phyloP scores from a whole-genome alignment of 1,140 invertebrate species.

The Caenorhabditis remanei region DNA sequence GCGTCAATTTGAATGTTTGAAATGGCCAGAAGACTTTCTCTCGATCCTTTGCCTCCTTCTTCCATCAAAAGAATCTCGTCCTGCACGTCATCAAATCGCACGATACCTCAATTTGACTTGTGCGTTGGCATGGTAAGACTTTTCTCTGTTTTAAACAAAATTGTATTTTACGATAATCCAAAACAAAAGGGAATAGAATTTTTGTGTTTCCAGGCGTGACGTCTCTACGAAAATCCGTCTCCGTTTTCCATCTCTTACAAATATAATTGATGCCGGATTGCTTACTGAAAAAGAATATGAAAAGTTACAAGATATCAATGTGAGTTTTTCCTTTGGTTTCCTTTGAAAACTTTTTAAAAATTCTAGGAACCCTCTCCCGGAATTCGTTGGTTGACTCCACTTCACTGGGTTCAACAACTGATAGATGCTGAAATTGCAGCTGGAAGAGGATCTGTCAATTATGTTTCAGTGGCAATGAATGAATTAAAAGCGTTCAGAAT shows the following conservation, averaged over 20 bases:
- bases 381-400: slow-evolving; percentile 61
- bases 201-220: slow-evolving; percentile 52
- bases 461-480: slow-evolving; percentile 36
- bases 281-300: slow-evolving; percentile 62
- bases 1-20: slow-evolving; percentile 62
- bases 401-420: slow-evolving; percentile 63
- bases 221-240: slow-evolving; percentile 61
- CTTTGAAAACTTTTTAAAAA: neutral
- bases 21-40: slow-evolving; percentile 65
- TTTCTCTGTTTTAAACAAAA: neutral
- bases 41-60: slow-evolving; percentile 55
- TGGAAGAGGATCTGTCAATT: slow-evolving; percentile 35
- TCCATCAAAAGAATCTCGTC: slow-evolving; percentile 55
- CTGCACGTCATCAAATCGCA: slow-evolving; percentile 61
- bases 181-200: too few species aligned
- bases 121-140: slow-evolving; percentile 59
- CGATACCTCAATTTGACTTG: slow-evolving; percentile 59
- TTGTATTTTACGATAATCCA: neutral
- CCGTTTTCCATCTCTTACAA: slow-evolving; percentile 48
- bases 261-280: slow-evolving; percentile 58
- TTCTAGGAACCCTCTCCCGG: slow-evolving; percentile 58
- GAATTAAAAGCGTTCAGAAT: slow-evolving; percentile 60
- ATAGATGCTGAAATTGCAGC: slow-evolving; percentile 56
- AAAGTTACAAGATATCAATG: slow-evolving; percentile 38
- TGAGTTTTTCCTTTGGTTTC: neutral